Evolutionary conservation across 2,888 invertebrate genomes (phyloP), one percentile per base, ranked within the genome.

Genomic region (Deladenus siricidicola): DNA sequence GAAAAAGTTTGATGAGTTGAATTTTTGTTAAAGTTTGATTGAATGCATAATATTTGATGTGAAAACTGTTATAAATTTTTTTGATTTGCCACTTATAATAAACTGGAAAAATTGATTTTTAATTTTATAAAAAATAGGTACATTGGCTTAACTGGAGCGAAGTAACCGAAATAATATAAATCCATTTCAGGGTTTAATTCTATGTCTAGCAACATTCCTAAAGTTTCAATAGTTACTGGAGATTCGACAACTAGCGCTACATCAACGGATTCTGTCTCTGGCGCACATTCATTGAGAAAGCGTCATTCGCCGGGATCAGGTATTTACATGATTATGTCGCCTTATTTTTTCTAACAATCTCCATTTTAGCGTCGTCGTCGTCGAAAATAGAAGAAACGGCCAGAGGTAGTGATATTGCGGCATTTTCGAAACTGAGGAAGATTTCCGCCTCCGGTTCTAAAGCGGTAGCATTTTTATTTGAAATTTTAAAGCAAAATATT

Each of bases 381-480:
- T 34, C 39, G 6, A 6, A 14, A 10, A 6, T 6, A 10, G 39
- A 34, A 14, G 39, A 34, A 14, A 34, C 8, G 8, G 39, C 19
- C 14, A 39, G 23, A 17, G 39, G 30, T 26, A 29, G 50, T 23
- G 26, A 50, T 26, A 50, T 29, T 17, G 28, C 50, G 23, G 50
- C 24, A 17, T 50, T 50, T 4, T 21, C 50, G 19, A 53, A 53
- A 34, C 53, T 53, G 1, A 30, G 53, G 8, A 53, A 53, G 39
- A 39, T 53, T 28, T 53, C 53, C 21, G 39, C 34, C 23, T 53
- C 53, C 53, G 39, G 39, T 34, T 53, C 39, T 8, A 53, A 34
- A 53, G 53, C 53, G 39, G 53, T 53, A 53, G 4, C 14, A 17
- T 42, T 14, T 42, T 42, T 42, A 42, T 17, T 42, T 42, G 14